Evolutionary conservation across 2,113 vertebrate genomes (phyloP).

Genomic region (Bos indicus): DNA sequence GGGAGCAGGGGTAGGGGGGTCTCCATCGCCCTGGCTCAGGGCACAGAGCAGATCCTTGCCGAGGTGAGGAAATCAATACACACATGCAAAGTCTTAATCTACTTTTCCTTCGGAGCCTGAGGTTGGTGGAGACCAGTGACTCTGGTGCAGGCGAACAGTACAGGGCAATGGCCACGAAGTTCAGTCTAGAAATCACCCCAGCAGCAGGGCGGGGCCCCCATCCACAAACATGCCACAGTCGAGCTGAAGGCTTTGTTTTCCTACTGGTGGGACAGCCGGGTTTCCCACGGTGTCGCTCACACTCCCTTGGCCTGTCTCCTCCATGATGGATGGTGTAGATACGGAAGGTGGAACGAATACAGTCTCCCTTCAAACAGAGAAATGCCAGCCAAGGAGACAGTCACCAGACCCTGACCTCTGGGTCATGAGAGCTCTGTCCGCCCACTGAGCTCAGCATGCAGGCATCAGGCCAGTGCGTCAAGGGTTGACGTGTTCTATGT

Average conservation of each 20-base stretch:
- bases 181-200: not conserved
- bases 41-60: not conserved
- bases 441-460: not conserved
- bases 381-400: not conserved
- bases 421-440: not conserved
- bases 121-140: not conserved
- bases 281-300: not conserved
- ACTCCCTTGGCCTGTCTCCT: not conserved
- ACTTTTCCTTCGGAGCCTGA: not conserved
- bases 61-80: not conserved
- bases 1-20: not conserved
- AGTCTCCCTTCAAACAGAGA: not conserved
- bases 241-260: not conserved
- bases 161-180: not conserved
- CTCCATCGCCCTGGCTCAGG: not conserved
- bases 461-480: not conserved
- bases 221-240: not conserved
- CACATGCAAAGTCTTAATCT: not conserved
- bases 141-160: accelerated
- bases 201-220: not conserved
- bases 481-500: not conserved
- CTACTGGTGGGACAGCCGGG: not conserved
- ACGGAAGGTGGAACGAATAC: not conserved
- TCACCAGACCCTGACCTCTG: not conserved
- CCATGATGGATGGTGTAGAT: not conserved